phyloP scores from a whole-genome alignment of 92 coral and sea anemone species.

The Desmophyllum pertusum region DNA sequence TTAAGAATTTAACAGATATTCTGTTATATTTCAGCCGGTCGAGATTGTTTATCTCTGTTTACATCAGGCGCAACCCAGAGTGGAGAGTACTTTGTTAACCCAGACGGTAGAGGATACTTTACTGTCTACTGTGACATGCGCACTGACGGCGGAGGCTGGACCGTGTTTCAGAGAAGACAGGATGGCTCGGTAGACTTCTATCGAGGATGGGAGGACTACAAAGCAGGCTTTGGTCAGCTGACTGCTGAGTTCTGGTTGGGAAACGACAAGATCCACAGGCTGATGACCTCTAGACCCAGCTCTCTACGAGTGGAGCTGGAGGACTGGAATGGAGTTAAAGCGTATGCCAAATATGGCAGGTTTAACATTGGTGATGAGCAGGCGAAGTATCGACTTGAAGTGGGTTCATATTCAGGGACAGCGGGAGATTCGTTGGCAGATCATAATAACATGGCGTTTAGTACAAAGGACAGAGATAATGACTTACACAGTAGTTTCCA shows the following conservation, averaged over 20 bases:
- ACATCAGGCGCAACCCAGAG: too few species aligned
- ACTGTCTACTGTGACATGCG: conserved; percentile 65
- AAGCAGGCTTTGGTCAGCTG: conserved; percentile 63
- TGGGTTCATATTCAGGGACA: conserved; percentile 59
- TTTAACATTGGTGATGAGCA: conserved; percentile 53
- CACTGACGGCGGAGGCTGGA: conserved; percentile 65
- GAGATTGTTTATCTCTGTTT: too few species aligned
- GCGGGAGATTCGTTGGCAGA: conserved; percentile 62
- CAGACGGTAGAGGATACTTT: conserved; percentile 61
- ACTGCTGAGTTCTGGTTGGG: conserved; percentile 64
- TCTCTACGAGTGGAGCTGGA: conserved; percentile 58
- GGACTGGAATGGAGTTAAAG: conserved; percentile 50
- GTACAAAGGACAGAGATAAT: conserved; percentile 69
- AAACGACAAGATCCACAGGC: conserved; percentile 54
- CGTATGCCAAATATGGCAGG: conserved; percentile 57
- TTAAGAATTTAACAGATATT: too few species aligned
- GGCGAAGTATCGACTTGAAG: conserved; percentile 50
- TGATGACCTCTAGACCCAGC: conserved; percentile 42
- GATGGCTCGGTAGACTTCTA: conserved; percentile 63
- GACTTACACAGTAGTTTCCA: too few species aligned
- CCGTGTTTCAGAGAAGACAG: conserved; percentile 67
- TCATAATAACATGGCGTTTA: conserved; percentile 54
- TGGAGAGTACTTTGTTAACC: conserved; percentile 45
- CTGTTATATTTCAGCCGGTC: too few species aligned
- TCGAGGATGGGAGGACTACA: conserved; percentile 51